Percentiles rank a stretch among this genome's conserved stretches.
Evolutionary conservation across 2,113 vertebrate species (phyloP).

Genomic region (Acanthochromis polyacanthus): DNA sequence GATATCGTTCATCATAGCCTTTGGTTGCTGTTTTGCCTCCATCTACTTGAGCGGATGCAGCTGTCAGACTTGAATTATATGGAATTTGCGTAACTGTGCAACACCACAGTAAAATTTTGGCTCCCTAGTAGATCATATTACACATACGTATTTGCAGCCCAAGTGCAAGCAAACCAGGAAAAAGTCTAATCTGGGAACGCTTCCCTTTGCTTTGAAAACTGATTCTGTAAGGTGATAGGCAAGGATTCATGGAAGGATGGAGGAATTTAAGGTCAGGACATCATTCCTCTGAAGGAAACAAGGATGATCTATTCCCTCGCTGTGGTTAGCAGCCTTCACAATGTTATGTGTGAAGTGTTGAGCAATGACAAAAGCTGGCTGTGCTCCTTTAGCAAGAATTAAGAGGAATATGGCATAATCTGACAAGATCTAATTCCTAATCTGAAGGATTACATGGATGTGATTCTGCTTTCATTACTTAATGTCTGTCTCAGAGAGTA

Average conservation of each 20-base stretch:
- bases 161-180: constrained; percentile 15
- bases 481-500: background rate
- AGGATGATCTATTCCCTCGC: background rate
- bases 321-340: constrained; percentile 3
- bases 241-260: background rate
- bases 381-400: constrained; percentile 10
- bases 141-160: background rate
- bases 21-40: background rate
- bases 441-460: constrained; percentile 25
- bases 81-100: background rate
- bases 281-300: background rate
- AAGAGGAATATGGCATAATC: constrained; percentile 29
- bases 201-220: constrained; percentile 27
- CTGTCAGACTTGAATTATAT: background rate
- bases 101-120: background rate
- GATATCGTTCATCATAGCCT: background rate
- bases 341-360: background rate
- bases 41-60: background rate
- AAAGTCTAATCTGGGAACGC: background rate
- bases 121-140: background rate
- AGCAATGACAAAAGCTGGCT: background rate
- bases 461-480: constrained; percentile 25
- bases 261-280: background rate
- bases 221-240: constrained; percentile 7
- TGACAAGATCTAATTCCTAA: constrained; percentile 19